These are phyloP conservation scores for Palythoa caribaeorum DNA, from an alignment of 92 coral and sea anemone genomes.

Conservation along the genomic window DNA sequence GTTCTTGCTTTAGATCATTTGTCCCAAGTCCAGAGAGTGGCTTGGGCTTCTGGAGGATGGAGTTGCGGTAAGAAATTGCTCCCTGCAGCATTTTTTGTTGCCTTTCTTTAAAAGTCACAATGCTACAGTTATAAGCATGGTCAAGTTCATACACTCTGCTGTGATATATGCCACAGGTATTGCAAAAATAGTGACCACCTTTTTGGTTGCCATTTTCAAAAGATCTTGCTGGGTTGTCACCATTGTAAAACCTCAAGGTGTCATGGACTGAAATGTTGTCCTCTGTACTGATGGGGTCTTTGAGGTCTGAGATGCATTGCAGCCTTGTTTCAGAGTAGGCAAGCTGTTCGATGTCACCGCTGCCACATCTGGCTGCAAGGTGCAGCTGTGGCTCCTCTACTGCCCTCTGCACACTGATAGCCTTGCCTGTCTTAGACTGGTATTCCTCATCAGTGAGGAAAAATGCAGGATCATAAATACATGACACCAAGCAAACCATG, in stretches of 20 bases:
- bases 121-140: conserved; percentile 27
- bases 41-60: conserved; percentile 40
- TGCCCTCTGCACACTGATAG: conserved; percentile 40
- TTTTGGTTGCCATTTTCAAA: conserved; percentile 42
- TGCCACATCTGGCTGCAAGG: conserved; percentile 58
- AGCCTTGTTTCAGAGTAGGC: conserved; percentile 54
- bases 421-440: conserved; percentile 42
- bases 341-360: conserved; percentile 57
- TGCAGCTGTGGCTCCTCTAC: conserved; percentile 31
- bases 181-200: conserved; percentile 45
- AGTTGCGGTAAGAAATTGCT: conserved; percentile 5
- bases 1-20: conserved; percentile 49
- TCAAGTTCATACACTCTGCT: too few relatives aligned
- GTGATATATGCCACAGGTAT: too few relatives aligned
- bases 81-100: conserved; percentile 29
- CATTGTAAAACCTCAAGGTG: conserved; percentile 49
- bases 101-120: conserved; percentile 26
- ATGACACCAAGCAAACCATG: conserved; percentile 48
- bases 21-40: conserved; percentile 39
- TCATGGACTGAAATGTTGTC: conserved; percentile 19
- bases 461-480: conserved; percentile 47
- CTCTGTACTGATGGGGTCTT: background rate
- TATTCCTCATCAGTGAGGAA: conserved; percentile 45
- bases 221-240: conserved; percentile 56
- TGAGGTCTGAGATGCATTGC: conserved; percentile 22